These are phyloP conservation scores for Heteractis magnifica DNA, from an alignment of 92 coral and sea anemone species.

Conservation along the genomic window DNA sequence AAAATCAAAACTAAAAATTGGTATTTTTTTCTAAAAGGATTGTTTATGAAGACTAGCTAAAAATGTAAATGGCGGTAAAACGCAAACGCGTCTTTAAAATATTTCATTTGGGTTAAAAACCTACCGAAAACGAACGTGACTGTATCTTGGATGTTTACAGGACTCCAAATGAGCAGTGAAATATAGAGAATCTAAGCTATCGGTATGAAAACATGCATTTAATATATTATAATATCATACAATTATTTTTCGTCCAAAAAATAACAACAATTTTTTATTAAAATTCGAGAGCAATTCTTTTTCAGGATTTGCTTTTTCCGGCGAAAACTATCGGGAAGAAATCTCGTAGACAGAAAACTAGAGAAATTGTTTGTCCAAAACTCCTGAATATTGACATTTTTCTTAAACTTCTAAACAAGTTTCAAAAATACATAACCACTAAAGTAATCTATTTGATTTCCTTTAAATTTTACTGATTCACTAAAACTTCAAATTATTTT, in stretches of 20 bases:
- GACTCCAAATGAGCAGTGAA: not conserved
- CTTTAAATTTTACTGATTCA: too few relatives aligned
- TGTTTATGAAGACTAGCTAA: not conserved
- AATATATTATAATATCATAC: not conserved
- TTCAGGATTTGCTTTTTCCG: not conserved
- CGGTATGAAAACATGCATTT: conserved; percentile 1
- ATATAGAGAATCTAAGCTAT: not conserved
- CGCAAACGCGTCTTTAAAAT: not conserved
- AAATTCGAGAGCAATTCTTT: not conserved
- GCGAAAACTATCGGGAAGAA: too few relatives aligned
- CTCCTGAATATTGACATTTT: too few relatives aligned
- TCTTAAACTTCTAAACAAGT: too few relatives aligned
- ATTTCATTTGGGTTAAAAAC: not conserved
- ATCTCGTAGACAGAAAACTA: too few relatives aligned
- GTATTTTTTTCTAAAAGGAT: too few relatives aligned
- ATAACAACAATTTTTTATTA: not conserved
- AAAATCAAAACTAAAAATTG: too few relatives aligned
- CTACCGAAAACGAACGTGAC: not conserved
- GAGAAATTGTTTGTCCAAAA: too few relatives aligned
- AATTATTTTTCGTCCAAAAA: not conserved
- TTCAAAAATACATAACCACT: too few relatives aligned
- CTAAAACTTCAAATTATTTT: too few relatives aligned
- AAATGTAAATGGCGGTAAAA: not conserved
- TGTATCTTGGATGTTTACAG: not conserved
- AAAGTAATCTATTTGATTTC: too few relatives aligned